Percentiles rank a stretch among this genome's conserved stretches.
Conservation (phyloP, 2,113 vertebrate genomes). For the Mormyrus lacerda region DNA sequence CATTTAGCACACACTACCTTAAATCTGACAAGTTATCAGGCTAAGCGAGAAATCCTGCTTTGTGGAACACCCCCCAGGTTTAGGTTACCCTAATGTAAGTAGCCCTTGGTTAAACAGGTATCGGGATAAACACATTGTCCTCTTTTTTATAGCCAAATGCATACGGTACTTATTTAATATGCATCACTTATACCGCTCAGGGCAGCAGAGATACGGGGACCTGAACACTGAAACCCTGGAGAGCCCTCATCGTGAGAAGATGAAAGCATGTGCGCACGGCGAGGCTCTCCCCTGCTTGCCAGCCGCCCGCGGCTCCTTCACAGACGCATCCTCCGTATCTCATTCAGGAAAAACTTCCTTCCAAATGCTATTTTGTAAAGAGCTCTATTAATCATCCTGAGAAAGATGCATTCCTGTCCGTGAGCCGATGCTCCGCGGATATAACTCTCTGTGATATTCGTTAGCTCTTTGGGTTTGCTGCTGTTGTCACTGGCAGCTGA, state of each 20-base stretch:
- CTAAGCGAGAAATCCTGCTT: background rate
- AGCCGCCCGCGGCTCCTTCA: conserved; percentile 53
- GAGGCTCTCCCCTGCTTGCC: conserved; percentile 57
- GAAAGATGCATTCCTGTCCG: conserved; percentile 63
- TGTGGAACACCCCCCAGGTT: background rate
- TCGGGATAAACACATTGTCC: background rate
- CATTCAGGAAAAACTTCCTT: conserved; percentile 86
- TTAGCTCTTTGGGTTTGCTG: conserved; percentile 71
- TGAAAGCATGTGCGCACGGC: conserved; percentile 37
- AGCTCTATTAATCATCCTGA: conserved; percentile 71
- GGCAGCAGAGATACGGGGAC: background rate
- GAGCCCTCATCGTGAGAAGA: conserved; percentile 13
- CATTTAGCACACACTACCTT: background rate
- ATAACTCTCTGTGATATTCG: conserved; percentile 68
- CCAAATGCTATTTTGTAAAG: conserved; percentile 71
- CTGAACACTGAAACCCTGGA: background rate
- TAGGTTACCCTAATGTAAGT: background rate
- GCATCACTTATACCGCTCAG: background rate
- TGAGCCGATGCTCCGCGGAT: conserved; percentile 51
- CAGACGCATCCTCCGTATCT: conserved; percentile 68
- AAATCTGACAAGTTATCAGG: background rate
- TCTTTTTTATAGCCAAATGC: background rate
- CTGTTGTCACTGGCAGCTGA: conserved; percentile 77
- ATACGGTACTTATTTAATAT: background rate
- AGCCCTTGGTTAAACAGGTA: background rate